These are phyloP conservation scores for Drosophila nr. perissopoda DNA, from an alignment of 2,888 invertebrate genomes.

Conservation along the genomic window DNA sequence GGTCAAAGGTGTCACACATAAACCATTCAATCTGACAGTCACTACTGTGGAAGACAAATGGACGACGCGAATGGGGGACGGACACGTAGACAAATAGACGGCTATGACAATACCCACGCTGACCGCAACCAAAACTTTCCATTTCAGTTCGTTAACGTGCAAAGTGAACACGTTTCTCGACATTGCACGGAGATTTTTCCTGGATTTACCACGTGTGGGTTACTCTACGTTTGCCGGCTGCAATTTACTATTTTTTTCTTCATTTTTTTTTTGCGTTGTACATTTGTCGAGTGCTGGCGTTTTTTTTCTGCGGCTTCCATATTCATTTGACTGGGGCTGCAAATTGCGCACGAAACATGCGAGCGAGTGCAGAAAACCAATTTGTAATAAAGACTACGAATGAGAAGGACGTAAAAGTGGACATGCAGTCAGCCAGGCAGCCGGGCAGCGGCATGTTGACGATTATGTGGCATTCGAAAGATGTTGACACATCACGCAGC, in stretches of 20 bases:
- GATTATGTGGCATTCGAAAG: constrained; percentile 67
- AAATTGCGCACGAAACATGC: constrained; percentile 77
- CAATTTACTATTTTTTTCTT: constrained; percentile 61
- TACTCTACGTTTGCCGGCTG: constrained; percentile 39
- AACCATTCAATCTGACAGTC: constrained; percentile 78
- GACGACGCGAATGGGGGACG: constrained; percentile 1
- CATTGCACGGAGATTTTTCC: constrained; percentile 40
- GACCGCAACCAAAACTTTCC: constrained; percentile 74
- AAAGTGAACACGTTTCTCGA: constrained; percentile 69
- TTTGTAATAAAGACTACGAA: constrained; percentile 78
- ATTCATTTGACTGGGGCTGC: constrained; percentile 68
- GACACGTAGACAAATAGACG: constrained; percentile 10
- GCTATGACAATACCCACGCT: constrained; percentile 57
- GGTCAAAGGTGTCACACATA: constrained; percentile 78
- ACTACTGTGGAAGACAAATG: constrained; percentile 49
- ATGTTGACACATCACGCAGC: constrained; percentile 80
- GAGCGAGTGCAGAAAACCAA: constrained; percentile 77
- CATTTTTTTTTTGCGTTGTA: constrained; percentile 19
- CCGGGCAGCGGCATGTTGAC: constrained; percentile 20
- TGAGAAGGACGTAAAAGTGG: constrained; percentile 54
- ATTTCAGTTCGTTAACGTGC: constrained; percentile 76
- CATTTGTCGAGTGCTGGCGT: constrained; percentile 28
- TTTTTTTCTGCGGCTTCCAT: constrained; percentile 47
- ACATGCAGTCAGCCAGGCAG: constrained; percentile 31
- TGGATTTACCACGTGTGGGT: constrained; percentile 57